Base-by-base conservation (phyloP, 2,797 vertebrate species). In the Myotis findleyi region DNA sequence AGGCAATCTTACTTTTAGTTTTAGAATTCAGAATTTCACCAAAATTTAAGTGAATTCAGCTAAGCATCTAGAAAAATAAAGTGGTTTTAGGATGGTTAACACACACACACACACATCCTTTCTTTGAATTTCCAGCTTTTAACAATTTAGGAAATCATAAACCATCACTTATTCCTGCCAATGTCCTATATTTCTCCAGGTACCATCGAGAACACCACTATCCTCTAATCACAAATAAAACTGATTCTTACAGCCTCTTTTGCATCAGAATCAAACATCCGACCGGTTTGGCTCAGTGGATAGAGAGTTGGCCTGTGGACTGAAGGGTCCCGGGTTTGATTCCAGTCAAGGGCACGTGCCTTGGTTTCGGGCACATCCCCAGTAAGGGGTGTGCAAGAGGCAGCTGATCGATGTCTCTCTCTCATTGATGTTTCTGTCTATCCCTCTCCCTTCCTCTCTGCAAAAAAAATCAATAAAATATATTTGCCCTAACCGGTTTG, bases 11-110 rank as follows among this genome's bases (percentile, higher is more conserved):
- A 51, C 27, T 59, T 64, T 79, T 76, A 95, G 25, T 66, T 64
- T 82, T 80, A 95, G 30, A n/a, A 87, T 87, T 87, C 51, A 73
- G 30, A 89, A 68, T 93, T 87, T 92, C n/a, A 90, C 47, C 59
- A 93, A 88, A 89, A 92, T 66, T 89, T 83, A 85, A 88, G 57
- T 82, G 33, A 81, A 23, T 92, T 93, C 62, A 77, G 7, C 30
- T 64, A 79, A 94, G 87, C 38, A 95, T 30, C 5, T 57, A 91
- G 10, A 86, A 85, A 12, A 93, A 47, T 36, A 83, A 71, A 59
- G 10, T 90, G 59, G 55, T 88, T 79, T 93, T 77, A 53, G 25
- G 23, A 89, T 72, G 66, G 20, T 33, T 75, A 33, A 73, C 72
- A 73, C 66, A 79, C 47, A 79, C 5, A 53, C 41, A 55, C 79